Evolutionary conservation across 2,113 vertebrate genomes (phyloP).

Genomic region (Anser brachyrhynchus): DNA sequence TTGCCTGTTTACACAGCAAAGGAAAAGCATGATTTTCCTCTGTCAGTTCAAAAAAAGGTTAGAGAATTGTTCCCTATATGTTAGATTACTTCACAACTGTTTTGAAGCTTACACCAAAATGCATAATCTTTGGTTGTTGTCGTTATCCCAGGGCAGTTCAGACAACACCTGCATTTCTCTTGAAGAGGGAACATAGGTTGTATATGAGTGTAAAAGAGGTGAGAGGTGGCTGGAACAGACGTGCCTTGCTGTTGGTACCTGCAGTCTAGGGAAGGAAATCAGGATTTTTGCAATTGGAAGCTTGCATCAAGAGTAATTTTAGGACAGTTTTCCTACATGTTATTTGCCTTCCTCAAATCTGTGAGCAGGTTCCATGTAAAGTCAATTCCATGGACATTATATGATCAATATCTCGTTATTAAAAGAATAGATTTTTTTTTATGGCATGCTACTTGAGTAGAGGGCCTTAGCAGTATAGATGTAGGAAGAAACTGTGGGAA

Average conservation of each 20-base stretch:
- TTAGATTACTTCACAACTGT: fast-evolving
- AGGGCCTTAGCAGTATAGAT: not conserved
- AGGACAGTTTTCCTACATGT: not conserved
- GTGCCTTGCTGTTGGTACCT: not conserved
- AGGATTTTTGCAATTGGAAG: not conserved
- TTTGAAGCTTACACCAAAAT: not conserved
- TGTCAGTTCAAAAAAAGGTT: not conserved
- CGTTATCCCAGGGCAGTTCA: not conserved
- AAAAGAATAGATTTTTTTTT: slow-evolving; percentile 9
- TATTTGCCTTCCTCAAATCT: not conserved
- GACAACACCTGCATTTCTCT: not conserved
- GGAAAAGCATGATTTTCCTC: not conserved
- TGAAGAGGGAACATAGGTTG: not conserved
- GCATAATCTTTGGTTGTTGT: not conserved
- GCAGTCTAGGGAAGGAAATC: not conserved
- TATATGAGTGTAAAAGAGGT: not conserved
- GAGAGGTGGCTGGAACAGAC: not conserved
- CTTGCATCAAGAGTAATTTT: not conserved
- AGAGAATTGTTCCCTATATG: not conserved
- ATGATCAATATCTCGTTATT: not conserved
- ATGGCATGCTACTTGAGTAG: not conserved
- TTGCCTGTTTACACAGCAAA: not conserved
- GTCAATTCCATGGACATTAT: not conserved
- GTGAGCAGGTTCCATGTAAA: not conserved
- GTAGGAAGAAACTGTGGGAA: not conserved